A percentile compares a stretch with the other conserved stretches of the same genome.
Conservation (phyloP, 2,113 vertebrate genomes). For the Paradisaea rubra region DNA sequence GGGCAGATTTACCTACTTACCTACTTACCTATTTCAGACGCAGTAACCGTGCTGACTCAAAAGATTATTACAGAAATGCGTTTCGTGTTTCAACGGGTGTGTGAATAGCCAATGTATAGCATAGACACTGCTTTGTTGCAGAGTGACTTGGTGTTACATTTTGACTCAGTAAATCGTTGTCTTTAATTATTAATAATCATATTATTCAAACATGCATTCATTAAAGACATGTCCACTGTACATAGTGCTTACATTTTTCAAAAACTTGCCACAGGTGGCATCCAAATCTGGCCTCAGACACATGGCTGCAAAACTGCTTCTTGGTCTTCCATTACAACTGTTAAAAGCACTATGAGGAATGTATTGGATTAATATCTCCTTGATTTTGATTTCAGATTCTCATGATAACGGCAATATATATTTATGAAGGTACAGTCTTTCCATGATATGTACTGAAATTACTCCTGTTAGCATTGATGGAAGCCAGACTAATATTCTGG, state of each 20-base stretch:
- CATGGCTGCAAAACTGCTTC: neutral
- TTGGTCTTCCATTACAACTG: neutral
- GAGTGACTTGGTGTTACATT: neutral
- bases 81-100: neutral
- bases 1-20: neutral
- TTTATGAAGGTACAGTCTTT: neutral
- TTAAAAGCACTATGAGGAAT: neutral
- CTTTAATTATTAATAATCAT: neutral
- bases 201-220: neutral
- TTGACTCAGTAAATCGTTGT: neutral
- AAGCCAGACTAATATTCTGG: neutral
- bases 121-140: neutral
- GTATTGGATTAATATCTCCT: neutral
- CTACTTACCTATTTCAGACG: neutral
- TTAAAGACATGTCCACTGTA: neutral
- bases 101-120: neutral
- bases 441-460: neutral
- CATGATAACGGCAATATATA: neutral
- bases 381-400: neutral
- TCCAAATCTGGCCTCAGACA: neutral
- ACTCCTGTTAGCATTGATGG: neutral
- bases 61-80: neutral
- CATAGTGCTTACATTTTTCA: neutral
- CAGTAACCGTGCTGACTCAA: neutral
- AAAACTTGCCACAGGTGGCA: neutral